phyloP scores from a whole-genome alignment of 2,797 vertebrate species.

The Acrossocheilus wenchowensis region DNA sequence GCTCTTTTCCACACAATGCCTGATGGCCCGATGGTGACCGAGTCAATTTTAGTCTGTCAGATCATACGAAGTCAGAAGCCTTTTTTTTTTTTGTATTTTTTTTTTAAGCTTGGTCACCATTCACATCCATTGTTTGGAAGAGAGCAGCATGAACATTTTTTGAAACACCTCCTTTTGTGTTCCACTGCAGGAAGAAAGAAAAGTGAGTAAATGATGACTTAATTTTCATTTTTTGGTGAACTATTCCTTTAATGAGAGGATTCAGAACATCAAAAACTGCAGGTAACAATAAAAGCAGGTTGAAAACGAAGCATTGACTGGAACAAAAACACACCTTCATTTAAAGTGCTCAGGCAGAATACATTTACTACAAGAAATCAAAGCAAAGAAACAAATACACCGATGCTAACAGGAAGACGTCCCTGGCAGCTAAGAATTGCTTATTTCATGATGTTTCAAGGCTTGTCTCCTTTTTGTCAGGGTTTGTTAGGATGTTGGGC shows the following conservation, averaged over 20 bases:
- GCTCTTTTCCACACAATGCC: not conserved
- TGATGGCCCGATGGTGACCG: not conserved
- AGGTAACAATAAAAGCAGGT: slow-evolving; percentile 63
- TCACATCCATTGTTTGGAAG: not conserved
- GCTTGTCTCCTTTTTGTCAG: slow-evolving; percentile 84
- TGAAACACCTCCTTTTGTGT: not conserved
- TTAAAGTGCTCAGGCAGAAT: slow-evolving; percentile 75
- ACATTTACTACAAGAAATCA: slow-evolving; percentile 53
- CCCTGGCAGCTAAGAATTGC: slow-evolving; percentile 85
- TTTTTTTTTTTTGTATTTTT: not conserved
- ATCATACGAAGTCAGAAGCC: not conserved
- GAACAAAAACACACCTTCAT: slow-evolving; percentile 65
- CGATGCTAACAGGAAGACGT: slow-evolving; percentile 78
- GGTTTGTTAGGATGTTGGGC: slow-evolving; percentile 74
- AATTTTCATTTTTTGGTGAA: not conserved
- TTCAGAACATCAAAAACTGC: slow-evolving; percentile 21
- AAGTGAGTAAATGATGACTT: not conserved
- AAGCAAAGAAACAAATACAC: slow-evolving; percentile 47
- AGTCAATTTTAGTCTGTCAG: not conserved
- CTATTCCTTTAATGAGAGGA: slow-evolving; percentile 20
- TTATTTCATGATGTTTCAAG: slow-evolving; percentile 83
- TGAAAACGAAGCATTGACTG: slow-evolving; percentile 73
- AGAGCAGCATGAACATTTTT: not conserved
- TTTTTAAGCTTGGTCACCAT: not conserved
- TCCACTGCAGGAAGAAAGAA: not conserved